Conservation (phyloP, 2,888 invertebrate genomes). For the Physocephala rufipes region DNA sequence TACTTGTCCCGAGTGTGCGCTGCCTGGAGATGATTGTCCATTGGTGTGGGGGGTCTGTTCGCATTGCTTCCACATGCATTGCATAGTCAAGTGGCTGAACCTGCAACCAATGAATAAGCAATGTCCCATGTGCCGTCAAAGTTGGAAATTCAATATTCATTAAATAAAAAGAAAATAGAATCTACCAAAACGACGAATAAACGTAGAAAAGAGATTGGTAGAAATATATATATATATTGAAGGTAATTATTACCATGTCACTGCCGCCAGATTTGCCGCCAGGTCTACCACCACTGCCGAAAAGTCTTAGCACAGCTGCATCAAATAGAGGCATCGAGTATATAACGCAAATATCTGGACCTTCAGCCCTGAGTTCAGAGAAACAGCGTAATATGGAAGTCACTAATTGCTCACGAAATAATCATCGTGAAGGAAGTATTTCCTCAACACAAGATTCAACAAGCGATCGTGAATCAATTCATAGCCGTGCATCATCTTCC, state of each 20-base stretch:
- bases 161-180: constrained; percentile 56
- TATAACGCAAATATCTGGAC: constrained; percentile 57
- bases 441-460: constrained; percentile 63
- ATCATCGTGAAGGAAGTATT: constrained; percentile 59
- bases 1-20: constrained; percentile 96
- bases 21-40: constrained; percentile 98
- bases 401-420: constrained; percentile 43
- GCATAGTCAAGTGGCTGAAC: constrained; percentile 99
- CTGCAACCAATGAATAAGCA: constrained; percentile 87
- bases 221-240: constrained; percentile 4
- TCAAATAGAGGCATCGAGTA: constrained; percentile 48
- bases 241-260: constrained; percentile 27
- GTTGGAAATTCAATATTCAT: constrained; percentile 96
- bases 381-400: constrained; percentile 35
- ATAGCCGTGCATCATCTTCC: constrained; percentile 60
- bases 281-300: constrained; percentile 86
- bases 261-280: constrained; percentile 68
- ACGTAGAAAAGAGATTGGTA: neutral
- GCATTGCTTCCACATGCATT: constrained; percentile 99
- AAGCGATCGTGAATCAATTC: constrained; percentile 61
- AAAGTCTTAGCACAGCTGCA: constrained; percentile 83
- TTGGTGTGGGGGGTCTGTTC: constrained; percentile 98
- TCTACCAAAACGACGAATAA: neutral
- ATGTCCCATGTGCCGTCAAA: constrained; percentile 98
- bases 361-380: constrained; percentile 45